A percentile compares a stretch with the other conserved stretches of the same genome.
These are phyloP conservation scores for Ornithoptera priamus DNA, from an alignment of 2,888 invertebrate genomes.

Conservation along the genomic window DNA sequence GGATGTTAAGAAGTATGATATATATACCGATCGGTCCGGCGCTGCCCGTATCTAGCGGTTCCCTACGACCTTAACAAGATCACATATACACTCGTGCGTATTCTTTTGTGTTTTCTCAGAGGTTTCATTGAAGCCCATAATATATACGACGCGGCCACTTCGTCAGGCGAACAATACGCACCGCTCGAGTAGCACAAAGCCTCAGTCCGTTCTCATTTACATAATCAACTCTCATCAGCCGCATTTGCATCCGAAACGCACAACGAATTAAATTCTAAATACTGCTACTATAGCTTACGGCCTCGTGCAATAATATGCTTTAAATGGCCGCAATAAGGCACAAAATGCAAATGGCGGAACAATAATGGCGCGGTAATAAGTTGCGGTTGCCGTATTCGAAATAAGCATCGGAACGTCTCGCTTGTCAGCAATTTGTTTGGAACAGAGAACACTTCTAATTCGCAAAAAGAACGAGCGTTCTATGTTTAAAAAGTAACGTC, in stretches of 20 bases:
- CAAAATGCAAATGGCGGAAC: not conserved
- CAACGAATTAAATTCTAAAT: constrained; percentile 61
- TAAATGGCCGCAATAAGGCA: not conserved
- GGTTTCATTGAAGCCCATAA: constrained; percentile 18
- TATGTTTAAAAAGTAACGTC: constrained; percentile 77
- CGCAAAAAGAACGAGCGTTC: constrained; percentile 74
- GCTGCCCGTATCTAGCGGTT: no score
- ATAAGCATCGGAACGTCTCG: constrained; percentile 69
- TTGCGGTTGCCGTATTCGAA: constrained; percentile 65
- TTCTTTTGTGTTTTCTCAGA: not conserved
- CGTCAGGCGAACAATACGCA: constrained; percentile 50
- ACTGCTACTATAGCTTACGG: constrained; percentile 36
- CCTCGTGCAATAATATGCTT: constrained; percentile 30
- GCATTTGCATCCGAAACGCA: constrained; percentile 70
- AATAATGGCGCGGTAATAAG: constrained; percentile 39
- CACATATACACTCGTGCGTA: not conserved
- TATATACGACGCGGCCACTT: constrained; percentile 5
- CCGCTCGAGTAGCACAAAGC: constrained; percentile 44
- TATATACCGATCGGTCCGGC: no score
- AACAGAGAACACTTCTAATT: constrained; percentile 78
- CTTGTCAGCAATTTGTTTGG: constrained; percentile 80
- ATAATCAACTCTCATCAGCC: constrained; percentile 72
- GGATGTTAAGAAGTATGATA: no score
- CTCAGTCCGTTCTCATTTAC: constrained; percentile 58
- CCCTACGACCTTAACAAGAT: no score